A percentile compares a stretch with the other conserved stretches of the same genome.
Evolutionary conservation across 2,888 invertebrate genomes (phyloP).

Genomic region (Pseudoips prasinana): DNA sequence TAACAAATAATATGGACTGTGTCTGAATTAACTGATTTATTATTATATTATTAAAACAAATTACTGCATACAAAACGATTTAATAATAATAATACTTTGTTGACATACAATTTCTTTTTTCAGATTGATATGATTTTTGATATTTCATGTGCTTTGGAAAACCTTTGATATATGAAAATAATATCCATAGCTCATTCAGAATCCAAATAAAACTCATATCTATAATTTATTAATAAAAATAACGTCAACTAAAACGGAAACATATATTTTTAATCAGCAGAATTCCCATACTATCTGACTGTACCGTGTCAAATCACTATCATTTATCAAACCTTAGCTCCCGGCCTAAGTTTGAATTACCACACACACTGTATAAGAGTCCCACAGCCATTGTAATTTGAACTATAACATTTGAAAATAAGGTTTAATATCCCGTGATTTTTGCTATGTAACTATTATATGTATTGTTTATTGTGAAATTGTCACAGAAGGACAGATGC

Average conservation of each 20-base stretch:
- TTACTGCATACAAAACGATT: no score
- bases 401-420: rapidly evolving
- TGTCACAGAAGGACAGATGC: constrained; percentile 57
- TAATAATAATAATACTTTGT: no score
- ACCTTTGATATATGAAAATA: neutral
- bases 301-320: constrained; percentile 45
- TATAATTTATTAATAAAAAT: constrained; percentile 4
- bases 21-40: no score
- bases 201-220: neutral
- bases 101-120: no score
- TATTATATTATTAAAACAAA: no score
- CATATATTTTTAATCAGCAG: constrained; percentile 43
- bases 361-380: constrained; percentile 35
- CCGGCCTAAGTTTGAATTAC: constrained; percentile 36
- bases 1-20: no score
- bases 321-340: constrained; percentile 53
- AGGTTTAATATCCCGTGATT: neutral
- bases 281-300: constrained; percentile 47
- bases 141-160: no score
- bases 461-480: constrained; percentile 47
- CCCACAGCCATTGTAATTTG: neutral
- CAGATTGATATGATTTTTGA: no score
- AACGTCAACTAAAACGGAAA: constrained; percentile 31
- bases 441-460: constrained; percentile 18
- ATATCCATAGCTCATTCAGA: no score